phyloP scores from a whole-genome alignment of 2,113 vertebrate genomes.

The Neomonachus schauinslandi region DNA sequence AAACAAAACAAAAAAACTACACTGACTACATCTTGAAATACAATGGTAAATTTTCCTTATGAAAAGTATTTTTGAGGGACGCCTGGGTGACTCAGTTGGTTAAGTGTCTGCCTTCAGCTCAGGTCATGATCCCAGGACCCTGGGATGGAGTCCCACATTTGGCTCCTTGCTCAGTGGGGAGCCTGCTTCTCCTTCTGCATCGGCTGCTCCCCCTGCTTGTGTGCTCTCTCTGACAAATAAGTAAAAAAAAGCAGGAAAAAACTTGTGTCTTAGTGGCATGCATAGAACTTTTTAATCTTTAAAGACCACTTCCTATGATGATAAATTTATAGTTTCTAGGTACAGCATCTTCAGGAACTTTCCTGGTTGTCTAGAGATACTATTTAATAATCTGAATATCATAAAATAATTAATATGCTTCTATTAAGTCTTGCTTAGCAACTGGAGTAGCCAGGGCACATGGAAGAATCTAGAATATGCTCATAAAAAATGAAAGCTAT shows the following conservation, averaged over 20 bases:
- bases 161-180: no score
- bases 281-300: background rate
- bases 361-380: background rate
- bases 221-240: background rate
- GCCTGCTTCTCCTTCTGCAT: background rate
- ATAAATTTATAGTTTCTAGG: background rate
- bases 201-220: background rate
- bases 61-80: background rate
- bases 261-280: background rate
- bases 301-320: background rate
- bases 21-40: background rate
- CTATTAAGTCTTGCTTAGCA: background rate
- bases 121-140: background rate
- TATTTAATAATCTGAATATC: background rate
- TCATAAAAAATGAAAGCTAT: background rate
- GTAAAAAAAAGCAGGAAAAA: background rate
- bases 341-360: background rate
- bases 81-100: background rate
- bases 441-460: background rate
- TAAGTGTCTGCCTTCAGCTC: background rate
- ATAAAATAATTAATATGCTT: background rate
- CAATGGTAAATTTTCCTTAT: background rate
- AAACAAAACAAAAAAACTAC: background rate
- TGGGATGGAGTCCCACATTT: background rate
- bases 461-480: background rate